Percentiles rank a stretch among this genome's conserved stretches.
Conservation (phyloP, 2,888 invertebrate species). For the Lordiphosa andalusiaca region DNA sequence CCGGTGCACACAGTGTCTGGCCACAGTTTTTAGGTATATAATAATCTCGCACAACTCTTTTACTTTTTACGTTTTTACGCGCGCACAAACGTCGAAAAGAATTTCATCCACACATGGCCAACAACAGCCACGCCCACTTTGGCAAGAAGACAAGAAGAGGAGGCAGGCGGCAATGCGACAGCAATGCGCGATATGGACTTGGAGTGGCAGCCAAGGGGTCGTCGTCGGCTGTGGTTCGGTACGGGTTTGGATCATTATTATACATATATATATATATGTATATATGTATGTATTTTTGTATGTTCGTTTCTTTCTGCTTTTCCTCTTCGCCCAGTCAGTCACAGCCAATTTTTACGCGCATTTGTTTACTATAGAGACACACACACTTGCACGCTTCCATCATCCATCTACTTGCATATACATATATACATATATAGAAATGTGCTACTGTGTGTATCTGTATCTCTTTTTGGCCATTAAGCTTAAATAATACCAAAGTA, state of each 20-base stretch:
- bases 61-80: constrained; percentile 6
- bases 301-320: constrained; percentile 21
- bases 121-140: no score
- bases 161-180: constrained; percentile 2
- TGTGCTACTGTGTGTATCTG: constrained; percentile 37
- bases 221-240: constrained; percentile 1
- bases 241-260: constrained; percentile 10
- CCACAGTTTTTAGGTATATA: neutral
- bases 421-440: neutral
- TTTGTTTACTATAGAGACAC: constrained; percentile 24
- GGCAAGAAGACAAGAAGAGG: neutral
- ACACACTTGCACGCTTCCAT: neutral
- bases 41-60: neutral
- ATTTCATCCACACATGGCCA: constrained; percentile 10
- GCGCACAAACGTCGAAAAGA: constrained; percentile 5
- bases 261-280: no score
- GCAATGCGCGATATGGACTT: constrained; percentile 2
- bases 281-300: no score
- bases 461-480: constrained; percentile 35
- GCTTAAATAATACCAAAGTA: constrained; percentile 48
- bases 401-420: neutral
- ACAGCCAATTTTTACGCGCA: constrained; percentile 27
- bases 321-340: constrained; percentile 11
- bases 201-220: constrained; percentile 5
- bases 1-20: no score